These are phyloP conservation scores for Ammospiza nelsoni DNA, from an alignment of 2,113 vertebrate genomes.

Conservation along the genomic window DNA sequence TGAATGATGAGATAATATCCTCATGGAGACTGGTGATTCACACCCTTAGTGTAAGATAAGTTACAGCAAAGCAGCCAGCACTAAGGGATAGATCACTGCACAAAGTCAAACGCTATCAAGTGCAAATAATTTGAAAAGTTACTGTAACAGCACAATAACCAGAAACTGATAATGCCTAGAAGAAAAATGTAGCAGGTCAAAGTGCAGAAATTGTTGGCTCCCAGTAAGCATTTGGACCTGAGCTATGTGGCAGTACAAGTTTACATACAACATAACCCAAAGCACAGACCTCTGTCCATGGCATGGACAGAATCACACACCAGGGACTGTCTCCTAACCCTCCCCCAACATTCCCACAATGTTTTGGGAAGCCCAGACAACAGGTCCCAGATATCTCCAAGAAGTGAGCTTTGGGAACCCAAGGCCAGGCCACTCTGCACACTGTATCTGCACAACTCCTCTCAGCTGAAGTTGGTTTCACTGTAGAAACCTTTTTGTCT, in stretches of 20 bases:
- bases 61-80: background rate
- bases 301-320: rapidly evolving
- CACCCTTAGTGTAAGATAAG: background rate
- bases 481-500: background rate
- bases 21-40: background rate
- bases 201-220: background rate
- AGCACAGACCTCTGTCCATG: background rate
- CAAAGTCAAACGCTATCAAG: background rate
- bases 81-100: background rate
- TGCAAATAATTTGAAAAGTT: background rate
- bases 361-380: background rate
- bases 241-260: background rate
- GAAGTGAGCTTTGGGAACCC: background rate
- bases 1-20: background rate
- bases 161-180: background rate
- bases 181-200: background rate
- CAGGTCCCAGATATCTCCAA: background rate
- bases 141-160: background rate
- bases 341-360: background rate
- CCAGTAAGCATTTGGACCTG: background rate
- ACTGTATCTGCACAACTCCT: background rate
- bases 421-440: background rate
- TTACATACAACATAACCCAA: rapidly evolving
- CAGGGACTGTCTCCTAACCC: rapidly evolving
- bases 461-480: background rate